Conservation (phyloP, 2,113 vertebrate genomes). For the Cricetomys ansorgei region DNA sequence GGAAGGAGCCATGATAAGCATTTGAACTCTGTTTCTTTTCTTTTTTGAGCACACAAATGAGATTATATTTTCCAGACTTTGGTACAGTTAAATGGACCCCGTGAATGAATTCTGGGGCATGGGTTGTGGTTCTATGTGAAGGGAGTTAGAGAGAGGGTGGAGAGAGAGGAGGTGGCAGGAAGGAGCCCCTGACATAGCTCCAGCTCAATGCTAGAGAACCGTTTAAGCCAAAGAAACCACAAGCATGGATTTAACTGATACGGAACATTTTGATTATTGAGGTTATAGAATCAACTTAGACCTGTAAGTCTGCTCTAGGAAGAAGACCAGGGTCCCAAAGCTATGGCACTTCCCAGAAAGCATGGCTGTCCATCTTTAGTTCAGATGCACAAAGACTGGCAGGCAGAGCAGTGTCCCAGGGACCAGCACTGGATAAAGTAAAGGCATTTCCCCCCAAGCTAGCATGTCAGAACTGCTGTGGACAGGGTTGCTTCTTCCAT, state of each 20-base stretch:
- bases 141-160: accelerated
- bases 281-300: not conserved
- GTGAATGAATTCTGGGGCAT: not conserved
- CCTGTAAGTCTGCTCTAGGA: not conserved
- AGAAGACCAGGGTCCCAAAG: not conserved
- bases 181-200: not conserved
- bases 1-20: not conserved
- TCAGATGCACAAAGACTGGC: not conserved
- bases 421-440: not conserved
- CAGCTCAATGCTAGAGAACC: not conserved
- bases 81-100: not conserved
- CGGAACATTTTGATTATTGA: not conserved
- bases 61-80: not conserved
- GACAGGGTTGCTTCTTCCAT: not conserved
- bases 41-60: not conserved
- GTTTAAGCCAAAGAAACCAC: not conserved
- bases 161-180: not conserved
- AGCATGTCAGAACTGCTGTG: not conserved
- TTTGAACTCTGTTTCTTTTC: not conserved
- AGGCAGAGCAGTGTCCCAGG: not conserved
- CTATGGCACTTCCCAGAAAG: not conserved
- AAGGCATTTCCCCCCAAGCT: not conserved
- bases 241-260: not conserved
- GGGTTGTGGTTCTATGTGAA: not conserved
- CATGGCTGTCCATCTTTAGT: not conserved